Base-by-base conservation (phyloP, 2,797 vertebrate species). In the Passerculus sandwichensis region DNA sequence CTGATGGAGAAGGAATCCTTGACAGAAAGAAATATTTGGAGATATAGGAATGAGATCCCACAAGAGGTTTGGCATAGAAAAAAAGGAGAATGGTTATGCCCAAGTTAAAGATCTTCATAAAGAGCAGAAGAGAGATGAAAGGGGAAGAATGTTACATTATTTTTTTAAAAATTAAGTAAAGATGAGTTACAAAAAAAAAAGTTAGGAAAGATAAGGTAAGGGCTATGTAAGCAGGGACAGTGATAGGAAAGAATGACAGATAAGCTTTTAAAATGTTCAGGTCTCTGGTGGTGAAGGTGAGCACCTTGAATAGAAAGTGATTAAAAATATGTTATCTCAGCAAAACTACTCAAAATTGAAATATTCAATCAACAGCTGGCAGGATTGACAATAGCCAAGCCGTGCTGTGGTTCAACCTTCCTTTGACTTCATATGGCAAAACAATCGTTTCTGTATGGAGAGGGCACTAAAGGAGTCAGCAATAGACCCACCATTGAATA, bases 301-400 rank as follows among this genome's bases (percentile, higher is more conserved):
- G 15, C 27, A 51, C 13, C n/a, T 78, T 70, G 75, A 88, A 38
- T 64, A 44, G 34, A 50, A 91, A 91, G 38, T 47, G 61, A 79
- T 93, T 85, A 65, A 88, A 93, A 79, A 74, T 59, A 75, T 1
- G 2, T 65, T 75, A 36, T 57, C 53, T 90, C 44, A 53, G 72
- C 54, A 72, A 72, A 92, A 76, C 51, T 72, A 17, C 59, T 88
- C 53, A 75, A 77, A 95, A 91, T 75, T 72, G 38, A 87, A 77
- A 48, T 88, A 76, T 21, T 94, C 50, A 72, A 9, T 72, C 72
- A 86, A 47, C 38, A 85, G 30, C 47, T 62, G 47, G 20, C 62
- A 59, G 20, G 53, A 75, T 19, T 88, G 36, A 88, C 75, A 85
- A 25, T 54, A 85, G 40, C 54, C 69, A 91, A 65, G 47, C 59